Conservation (phyloP, 2,113 vertebrate species). For the Microcebus ravelobensis region DNA sequence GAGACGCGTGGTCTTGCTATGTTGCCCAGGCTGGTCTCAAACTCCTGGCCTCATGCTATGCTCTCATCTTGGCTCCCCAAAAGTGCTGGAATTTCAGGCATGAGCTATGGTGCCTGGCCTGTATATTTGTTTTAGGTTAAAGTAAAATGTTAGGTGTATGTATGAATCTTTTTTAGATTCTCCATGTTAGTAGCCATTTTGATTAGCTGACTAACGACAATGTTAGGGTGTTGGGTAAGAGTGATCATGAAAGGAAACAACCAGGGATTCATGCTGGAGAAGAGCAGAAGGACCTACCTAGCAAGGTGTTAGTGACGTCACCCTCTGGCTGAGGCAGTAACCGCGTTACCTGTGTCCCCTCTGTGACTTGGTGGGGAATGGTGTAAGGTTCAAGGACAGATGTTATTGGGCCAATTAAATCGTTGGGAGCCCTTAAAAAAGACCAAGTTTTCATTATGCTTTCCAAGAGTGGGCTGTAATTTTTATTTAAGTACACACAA, state of each 20-base stretch:
- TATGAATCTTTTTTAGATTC: background rate
- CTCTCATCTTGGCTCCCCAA: no score
- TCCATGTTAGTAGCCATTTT: background rate
- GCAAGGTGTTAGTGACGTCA: background rate
- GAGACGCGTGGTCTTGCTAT: no score
- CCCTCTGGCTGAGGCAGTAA: no score
- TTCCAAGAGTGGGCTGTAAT: constrained; percentile 9
- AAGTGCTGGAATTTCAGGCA: no score
- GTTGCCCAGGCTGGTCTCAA: no score
- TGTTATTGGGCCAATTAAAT: constrained; percentile 48
- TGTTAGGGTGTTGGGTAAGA: background rate
- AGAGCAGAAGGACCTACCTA: background rate
- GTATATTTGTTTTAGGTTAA: constrained; percentile 11
- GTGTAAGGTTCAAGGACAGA: constrained; percentile 7
- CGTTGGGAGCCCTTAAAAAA: constrained; percentile 9
- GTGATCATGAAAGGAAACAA: background rate
- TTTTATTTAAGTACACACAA: constrained; percentile 56
- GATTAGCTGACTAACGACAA: background rate
- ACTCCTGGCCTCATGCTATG: no score
- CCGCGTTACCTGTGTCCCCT: background rate
- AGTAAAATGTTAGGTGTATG: background rate
- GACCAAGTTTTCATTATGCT: constrained; percentile 43
- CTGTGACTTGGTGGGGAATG: background rate
- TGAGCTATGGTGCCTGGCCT: no score
- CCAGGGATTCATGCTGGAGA: background rate